Evolutionary conservation across 2,888 invertebrate species (phyloP).

Genomic region (Eupithecia subumbrata): DNA sequence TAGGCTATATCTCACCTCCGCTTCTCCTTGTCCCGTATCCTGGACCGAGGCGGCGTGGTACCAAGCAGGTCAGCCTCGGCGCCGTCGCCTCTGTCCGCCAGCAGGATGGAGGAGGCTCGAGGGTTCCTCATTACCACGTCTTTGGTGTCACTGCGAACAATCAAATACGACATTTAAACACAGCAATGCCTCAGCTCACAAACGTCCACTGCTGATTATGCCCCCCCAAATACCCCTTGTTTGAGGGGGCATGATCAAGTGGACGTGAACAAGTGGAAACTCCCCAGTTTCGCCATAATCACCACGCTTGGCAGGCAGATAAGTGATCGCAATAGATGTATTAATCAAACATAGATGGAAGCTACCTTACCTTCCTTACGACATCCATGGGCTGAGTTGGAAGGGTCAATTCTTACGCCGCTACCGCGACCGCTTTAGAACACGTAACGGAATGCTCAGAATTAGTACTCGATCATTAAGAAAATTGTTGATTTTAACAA

Average conservation of each 20-base stretch:
- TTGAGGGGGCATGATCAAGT: too few species aligned
- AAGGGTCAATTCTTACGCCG: too few species aligned
- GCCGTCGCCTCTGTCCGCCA: conserved; percentile 74
- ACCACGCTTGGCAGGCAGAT: too few species aligned
- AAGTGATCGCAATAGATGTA: too few species aligned
- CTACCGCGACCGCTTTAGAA: background rate
- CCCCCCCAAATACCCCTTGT: too few species aligned
- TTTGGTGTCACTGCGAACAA: conserved; percentile 57
- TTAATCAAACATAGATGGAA: too few species aligned
- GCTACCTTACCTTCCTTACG: too few species aligned
- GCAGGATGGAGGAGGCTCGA: conserved; percentile 61
- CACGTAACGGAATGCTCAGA: background rate
- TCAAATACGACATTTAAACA: background rate
- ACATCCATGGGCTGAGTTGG: too few species aligned
- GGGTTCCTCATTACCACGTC: conserved; percentile 72
- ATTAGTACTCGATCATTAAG: background rate
- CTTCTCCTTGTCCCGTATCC: conserved; percentile 86
- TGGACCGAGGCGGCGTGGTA: conserved; percentile 91
- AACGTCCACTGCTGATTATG: too few species aligned
- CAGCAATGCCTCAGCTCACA: too few species aligned
- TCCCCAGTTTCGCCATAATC: too few species aligned
- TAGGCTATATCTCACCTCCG: conserved; percentile 65
- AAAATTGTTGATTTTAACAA: background rate
- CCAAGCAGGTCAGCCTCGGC: conserved; percentile 87
- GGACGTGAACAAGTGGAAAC: too few species aligned